Evolutionary conservation across 2,113 vertebrate species (phyloP).

Genomic region (Galbula dea): DNA sequence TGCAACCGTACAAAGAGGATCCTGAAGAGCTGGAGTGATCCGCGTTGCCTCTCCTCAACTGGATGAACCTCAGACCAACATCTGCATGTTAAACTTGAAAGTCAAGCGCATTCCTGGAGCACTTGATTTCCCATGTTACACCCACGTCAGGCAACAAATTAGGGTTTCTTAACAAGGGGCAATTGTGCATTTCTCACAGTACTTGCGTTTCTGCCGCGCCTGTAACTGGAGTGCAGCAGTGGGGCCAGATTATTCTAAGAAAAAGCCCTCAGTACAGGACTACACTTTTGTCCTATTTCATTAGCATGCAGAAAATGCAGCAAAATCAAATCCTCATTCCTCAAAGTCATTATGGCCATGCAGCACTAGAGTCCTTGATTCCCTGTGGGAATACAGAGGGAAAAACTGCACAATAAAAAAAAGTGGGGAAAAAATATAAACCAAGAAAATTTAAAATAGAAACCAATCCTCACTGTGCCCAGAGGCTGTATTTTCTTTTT

Average conservation of each 20-base stretch:
- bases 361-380: background rate
- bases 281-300: background rate
- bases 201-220: too few relatives aligned
- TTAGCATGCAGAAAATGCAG: background rate
- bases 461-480: background rate
- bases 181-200: too few relatives aligned
- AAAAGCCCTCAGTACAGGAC: background rate
- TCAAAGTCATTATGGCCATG: background rate
- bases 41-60: accelerated
- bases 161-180: background rate
- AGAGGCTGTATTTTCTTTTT: background rate
- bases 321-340: background rate
- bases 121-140: background rate
- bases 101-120: background rate
- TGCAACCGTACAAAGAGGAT: accelerated
- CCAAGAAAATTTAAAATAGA: background rate
- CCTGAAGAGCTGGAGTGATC: accelerated
- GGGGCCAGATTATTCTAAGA: background rate
- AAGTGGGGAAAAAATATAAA: accelerated
- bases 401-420: background rate
- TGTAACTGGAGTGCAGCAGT: background rate
- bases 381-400: background rate
- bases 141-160: background rate
- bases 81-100: background rate
- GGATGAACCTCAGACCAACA: accelerated